Conservation (phyloP, 2,113 vertebrate genomes). For the Varanus salvator region DNA sequence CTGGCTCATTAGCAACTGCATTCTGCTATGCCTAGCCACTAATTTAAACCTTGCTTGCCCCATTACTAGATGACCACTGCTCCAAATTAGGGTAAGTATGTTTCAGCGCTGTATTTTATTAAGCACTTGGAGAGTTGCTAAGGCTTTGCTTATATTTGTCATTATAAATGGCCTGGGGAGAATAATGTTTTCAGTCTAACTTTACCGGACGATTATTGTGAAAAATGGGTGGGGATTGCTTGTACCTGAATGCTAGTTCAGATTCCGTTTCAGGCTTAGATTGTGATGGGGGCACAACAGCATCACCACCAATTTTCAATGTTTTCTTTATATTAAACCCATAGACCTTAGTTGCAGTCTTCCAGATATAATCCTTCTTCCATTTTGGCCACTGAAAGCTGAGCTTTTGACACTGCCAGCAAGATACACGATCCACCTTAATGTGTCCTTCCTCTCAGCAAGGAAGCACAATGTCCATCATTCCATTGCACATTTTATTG, state of each 20-base stretch:
- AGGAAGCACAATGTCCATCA: neutral
- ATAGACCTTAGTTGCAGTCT: slow-evolving; percentile 4
- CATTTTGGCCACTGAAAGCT: neutral
- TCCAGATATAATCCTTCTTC: neutral
- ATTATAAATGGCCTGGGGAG: slow-evolving; percentile 39
- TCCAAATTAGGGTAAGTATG: slow-evolving; percentile 35
- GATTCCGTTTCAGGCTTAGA: slow-evolving; percentile 59
- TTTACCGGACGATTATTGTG: slow-evolving; percentile 38
- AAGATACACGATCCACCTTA: neutral
- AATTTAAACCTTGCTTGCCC: slow-evolving; percentile 50
- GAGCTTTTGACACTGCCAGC: neutral
- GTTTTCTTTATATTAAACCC: slow-evolving; percentile 50
- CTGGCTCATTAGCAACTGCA: slow-evolving; percentile 76
- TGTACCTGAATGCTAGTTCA: slow-evolving; percentile 52
- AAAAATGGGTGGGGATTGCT: slow-evolving; percentile 39
- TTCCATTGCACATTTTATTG: neutral
- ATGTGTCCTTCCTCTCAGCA: neutral
- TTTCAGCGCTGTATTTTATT: slow-evolving; percentile 45
- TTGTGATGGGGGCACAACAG: slow-evolving; percentile 59
- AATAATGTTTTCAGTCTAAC: slow-evolving; percentile 37
- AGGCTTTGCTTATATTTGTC: slow-evolving; percentile 27
- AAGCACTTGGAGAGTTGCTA: neutral
- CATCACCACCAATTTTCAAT: slow-evolving; percentile 33
- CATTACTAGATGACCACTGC: slow-evolving; percentile 43
- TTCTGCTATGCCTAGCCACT: slow-evolving; percentile 52